Conservation (phyloP, 2,888 invertebrate genomes). For the Drosophila tanythrix region DNA sequence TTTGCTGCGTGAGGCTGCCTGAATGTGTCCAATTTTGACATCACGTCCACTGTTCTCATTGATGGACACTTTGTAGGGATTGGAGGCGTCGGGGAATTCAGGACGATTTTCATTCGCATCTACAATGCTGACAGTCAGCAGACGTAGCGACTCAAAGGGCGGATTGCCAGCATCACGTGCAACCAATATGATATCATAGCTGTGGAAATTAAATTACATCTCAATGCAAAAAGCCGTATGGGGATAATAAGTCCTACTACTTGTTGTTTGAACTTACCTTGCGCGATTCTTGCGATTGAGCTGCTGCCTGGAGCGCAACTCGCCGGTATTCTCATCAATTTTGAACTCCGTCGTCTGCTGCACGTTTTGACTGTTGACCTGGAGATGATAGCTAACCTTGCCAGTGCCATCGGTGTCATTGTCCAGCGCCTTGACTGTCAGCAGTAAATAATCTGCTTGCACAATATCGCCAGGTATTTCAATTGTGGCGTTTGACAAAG, state of each 20-base stretch:
- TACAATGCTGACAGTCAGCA: conserved; percentile 90
- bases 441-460: conserved; percentile 90
- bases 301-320: conserved; percentile 91
- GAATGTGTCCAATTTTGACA: conserved; percentile 87
- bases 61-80: conserved; percentile 89
- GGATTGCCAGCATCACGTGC: conserved; percentile 94
- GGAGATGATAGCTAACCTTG: conserved; percentile 92
- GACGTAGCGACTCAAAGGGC: conserved; percentile 91
- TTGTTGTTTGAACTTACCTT: conserved; percentile 74
- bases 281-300: conserved; percentile 91
- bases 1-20: conserved; percentile 88
- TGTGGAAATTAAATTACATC: conserved; percentile 26
- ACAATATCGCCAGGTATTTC: conserved; percentile 93
- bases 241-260: accelerated
- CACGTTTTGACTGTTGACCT: conserved; percentile 89
- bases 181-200: conserved; percentile 89
- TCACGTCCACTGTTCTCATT: conserved; percentile 89
- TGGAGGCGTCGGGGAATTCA: conserved; percentile 88
- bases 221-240: background rate
- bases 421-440: conserved; percentile 93
- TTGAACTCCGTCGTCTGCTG: conserved; percentile 93
- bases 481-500: conserved; percentile 90
- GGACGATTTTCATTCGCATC: conserved; percentile 94
- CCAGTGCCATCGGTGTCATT: conserved; percentile 94
- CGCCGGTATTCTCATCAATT: conserved; percentile 92